Evolutionary conservation across 1,140 invertebrate species (phyloP), one percentile per base, ranked within the genome.

Genomic region (Drosophila ohnishii): DNA sequence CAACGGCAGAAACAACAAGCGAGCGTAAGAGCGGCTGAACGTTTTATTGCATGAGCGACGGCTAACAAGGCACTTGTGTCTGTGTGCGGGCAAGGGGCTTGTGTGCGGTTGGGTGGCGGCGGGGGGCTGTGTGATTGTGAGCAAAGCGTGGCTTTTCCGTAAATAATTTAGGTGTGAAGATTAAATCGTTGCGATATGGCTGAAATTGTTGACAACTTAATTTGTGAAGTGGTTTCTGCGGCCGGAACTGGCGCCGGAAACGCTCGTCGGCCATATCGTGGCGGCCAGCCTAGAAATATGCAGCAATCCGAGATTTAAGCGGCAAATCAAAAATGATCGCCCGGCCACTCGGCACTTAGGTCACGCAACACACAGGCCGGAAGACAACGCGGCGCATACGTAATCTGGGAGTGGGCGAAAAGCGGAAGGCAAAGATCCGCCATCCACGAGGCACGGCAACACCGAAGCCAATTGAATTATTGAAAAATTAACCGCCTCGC

Each of bases 171-270:
- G 84, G 84, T 80, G 84, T 80, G 84, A 88, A 88, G 84, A 88
- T 88, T 89, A 88, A 80, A 84, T 78, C 69, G 77, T 70, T 76
- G 84, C 84, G 77, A 88, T 88, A 88, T 67, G 84, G 60, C 79
- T 84, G 76, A 88, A 88, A 88, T 88, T 88, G 84, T 88, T 88
- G 84, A 88, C 84, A 88, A 88, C 84, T 84, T 88, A 88, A 88
- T 88, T 88, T 88, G 84, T 80, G 53, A 75, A 87, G 84, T 87
- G 84, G 84, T 79, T 71, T 71, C 83, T 56, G 60, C 64, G 81
- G 79, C 72, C 79, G 76, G 82, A 78, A 86, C 64, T 42, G 56
- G 47, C 13, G 47, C 47, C 58, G 48, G 55, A 82, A 82, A 78
- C 65, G 50, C 58, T 50, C 50, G 40, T 22, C 50, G 44, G 22